Base-by-base conservation (phyloP, 1,140 invertebrate species). In the Panagrolaimus sp. region DNA sequence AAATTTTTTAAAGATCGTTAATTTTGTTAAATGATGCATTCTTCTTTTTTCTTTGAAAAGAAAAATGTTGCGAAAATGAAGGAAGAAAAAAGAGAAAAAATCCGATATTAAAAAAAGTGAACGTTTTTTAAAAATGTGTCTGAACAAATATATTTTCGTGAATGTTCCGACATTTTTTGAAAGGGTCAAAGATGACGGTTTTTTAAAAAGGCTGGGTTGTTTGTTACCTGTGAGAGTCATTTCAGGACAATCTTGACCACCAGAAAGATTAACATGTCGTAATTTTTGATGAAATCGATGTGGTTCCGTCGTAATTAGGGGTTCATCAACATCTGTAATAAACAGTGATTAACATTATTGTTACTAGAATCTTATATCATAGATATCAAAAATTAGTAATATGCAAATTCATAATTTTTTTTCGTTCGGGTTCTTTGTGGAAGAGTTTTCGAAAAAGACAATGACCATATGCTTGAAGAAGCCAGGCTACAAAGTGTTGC, bases 171-270 rank as follows among this genome's bases (percentile, higher is more conserved):
- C 32, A 4, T 38, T 38, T 38, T 38, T 38, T 38, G 7, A 38
- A 7, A 38, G n/a, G 32, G 32, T 38, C 32, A 38, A 38, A 38
- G 32, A 38, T 38, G 32, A 38, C 32, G 32, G 2, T 38, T 38
- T 38, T 38, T 38, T 38, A 38, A 7, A 38, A 38, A 38, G n/a
- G n/a, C n/a, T n/a, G n/a, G 9, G 52, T n/a, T 2, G 1, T 17
- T 17, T 43, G 63, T 24, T 66, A 72, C 88, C 89, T 0, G 84
- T 84, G 9, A 90, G 79, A 12, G 88, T 87, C 85, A 87, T 89
- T 83, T 91, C 90, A 0, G 89, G 89, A 81, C 90, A 91, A 74
- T 90, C 89, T 0, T 88, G 89, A n/a, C 89, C 89, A 0, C 89
- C 89, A 58, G 87, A 85, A 10, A 90, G 87, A n/a, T 84, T 84